These are phyloP conservation scores for Agriopis leucophaearia DNA, from an alignment of 2,888 invertebrate genomes.

Conservation along the genomic window DNA sequence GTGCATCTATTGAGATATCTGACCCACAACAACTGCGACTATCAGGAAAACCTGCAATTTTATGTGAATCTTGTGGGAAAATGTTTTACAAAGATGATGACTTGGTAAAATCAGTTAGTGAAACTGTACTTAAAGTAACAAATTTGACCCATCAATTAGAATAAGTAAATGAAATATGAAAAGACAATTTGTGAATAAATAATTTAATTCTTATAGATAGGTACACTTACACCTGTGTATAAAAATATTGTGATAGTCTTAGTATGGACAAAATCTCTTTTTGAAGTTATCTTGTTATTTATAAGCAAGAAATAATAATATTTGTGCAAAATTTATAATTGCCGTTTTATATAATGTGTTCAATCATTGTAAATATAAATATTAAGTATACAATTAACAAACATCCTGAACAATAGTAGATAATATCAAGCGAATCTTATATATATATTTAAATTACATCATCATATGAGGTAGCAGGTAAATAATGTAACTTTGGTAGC, in stretches of 20 bases:
- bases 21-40: slow-evolving; percentile 76
- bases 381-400: slow-evolving; percentile 29
- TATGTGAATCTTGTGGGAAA: slow-evolving; percentile 92
- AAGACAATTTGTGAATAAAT: slow-evolving; percentile 26
- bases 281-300: background rate
- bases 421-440: background rate
- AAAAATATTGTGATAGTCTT: slow-evolving; percentile 31
- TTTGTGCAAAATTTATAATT: background rate
- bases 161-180: slow-evolving; percentile 14
- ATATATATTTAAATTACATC: background rate
- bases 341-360: background rate
- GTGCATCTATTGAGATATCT: slow-evolving; percentile 85
- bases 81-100: slow-evolving; percentile 89
- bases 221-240: slow-evolving; percentile 18
- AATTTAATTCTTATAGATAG: slow-evolving; percentile 17
- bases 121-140: slow-evolving; percentile 58
- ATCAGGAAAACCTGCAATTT: slow-evolving; percentile 85
- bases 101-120: slow-evolving; percentile 61
- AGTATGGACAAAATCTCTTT: background rate
- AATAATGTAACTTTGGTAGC: too few species aligned
- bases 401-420: background rate
- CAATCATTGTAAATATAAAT: background rate
- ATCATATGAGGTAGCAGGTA: background rate
- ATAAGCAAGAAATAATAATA: slow-evolving; percentile 6
- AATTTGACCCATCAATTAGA: slow-evolving; percentile 52